These are phyloP conservation scores for Papilio helenus DNA, from an alignment of 1,140 invertebrate species.

Conservation along the genomic window DNA sequence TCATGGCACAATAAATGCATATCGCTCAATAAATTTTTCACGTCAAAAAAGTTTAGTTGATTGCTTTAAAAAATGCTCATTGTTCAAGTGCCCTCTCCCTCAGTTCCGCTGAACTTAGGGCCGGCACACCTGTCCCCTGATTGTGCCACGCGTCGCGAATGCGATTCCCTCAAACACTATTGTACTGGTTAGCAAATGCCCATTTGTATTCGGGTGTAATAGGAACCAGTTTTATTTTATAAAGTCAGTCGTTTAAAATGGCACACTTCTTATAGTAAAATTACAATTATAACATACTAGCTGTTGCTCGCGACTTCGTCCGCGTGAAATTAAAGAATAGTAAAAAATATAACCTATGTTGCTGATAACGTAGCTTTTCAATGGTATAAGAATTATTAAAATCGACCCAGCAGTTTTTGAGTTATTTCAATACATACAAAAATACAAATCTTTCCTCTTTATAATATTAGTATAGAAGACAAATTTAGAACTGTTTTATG, in stretches of 20 bases:
- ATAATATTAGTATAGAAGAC: no score
- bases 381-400: no score
- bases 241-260: background rate
- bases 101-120: conserved; percentile 43
- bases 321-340: background rate
- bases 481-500: no score
- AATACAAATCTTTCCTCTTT: no score
- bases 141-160: conserved; percentile 51
- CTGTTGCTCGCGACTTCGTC: no score
- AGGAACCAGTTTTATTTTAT: conserved; percentile 4
- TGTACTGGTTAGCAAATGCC: conserved; percentile 38
- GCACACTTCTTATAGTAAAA: background rate
- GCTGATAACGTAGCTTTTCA: no score
- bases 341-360: no score
- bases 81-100: conserved; percentile 42
- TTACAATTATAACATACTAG: background rate
- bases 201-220: conserved; percentile 12
- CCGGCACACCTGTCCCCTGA: conserved; percentile 51
- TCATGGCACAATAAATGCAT: background rate
- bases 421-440: no score
- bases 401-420: no score
- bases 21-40: background rate
- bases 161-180: conserved; percentile 43
- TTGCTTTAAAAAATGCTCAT: conserved; percentile 27
- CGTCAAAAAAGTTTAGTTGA: conserved; percentile 1